A percentile compares a stretch with the other conserved stretches of the same genome.
Conservation (phyloP, 2,113 vertebrate species). For the Stegostoma tigrinum region DNA sequence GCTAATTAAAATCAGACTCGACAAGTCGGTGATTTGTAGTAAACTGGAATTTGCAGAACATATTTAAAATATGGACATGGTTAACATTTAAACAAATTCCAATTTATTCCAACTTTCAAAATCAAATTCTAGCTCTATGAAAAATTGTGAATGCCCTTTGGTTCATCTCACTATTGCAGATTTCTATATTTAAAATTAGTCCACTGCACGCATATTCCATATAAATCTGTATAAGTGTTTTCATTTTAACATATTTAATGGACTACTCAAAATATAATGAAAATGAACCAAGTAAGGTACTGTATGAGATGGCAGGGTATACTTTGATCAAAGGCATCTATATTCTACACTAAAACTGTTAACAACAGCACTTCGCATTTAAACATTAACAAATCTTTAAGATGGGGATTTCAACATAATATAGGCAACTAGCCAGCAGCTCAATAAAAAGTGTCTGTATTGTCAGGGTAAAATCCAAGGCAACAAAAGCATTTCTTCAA, state of each 20-base stretch:
- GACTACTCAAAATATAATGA: background rate
- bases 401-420: background rate
- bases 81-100: background rate
- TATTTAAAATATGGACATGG: background rate
- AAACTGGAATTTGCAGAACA: background rate
- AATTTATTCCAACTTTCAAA: background rate
- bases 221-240: too few species aligned
- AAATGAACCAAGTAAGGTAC: background rate
- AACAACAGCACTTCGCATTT: too few species aligned
- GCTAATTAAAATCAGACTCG: background rate
- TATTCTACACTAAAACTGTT: background rate
- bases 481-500: conserved; percentile 4
- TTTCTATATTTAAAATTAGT: background rate
- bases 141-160: background rate
- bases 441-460: background rate
- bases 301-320: background rate
- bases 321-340: background rate
- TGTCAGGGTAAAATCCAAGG: background rate
- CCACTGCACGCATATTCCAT: background rate
- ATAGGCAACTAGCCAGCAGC: background rate
- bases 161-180: background rate
- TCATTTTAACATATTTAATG: background rate
- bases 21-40: background rate
- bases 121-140: background rate
- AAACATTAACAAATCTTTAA: background rate